Evolutionary conservation across 2,888 invertebrate genomes (phyloP).

Genomic region (Archaeoteleia sp.): DNA sequence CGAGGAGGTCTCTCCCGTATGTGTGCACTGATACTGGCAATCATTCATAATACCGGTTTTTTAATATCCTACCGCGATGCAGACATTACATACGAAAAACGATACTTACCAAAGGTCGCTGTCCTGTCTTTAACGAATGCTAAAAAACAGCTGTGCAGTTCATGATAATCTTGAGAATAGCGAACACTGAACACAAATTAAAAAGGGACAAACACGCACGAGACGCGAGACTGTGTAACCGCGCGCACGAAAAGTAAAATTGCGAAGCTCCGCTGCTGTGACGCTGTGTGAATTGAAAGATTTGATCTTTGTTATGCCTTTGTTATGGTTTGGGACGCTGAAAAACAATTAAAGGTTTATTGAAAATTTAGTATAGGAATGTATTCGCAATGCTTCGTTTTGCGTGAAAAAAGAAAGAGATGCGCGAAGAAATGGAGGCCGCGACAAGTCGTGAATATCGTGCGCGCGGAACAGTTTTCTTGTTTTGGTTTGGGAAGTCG

Average conservation of each 20-base stretch:
- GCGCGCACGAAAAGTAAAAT: too few relatives aligned
- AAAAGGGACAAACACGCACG: not conserved
- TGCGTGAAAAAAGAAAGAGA: slow-evolving; percentile 21
- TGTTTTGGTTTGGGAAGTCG: slow-evolving; percentile 42
- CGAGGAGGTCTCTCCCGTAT: slow-evolving; percentile 37
- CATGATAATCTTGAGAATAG: slow-evolving; percentile 56
- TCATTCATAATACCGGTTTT: not conserved
- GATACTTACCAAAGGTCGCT: slow-evolving; percentile 66
- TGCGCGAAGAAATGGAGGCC: slow-evolving; percentile 37
- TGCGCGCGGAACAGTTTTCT: slow-evolving; percentile 35
- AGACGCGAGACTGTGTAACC: not conserved
- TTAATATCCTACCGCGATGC: too few relatives aligned
- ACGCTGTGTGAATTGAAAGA: too few relatives aligned
- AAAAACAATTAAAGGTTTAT: too few relatives aligned
- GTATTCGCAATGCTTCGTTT: slow-evolving; percentile 2
- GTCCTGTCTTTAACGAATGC: slow-evolving; percentile 64
- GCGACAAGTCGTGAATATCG: slow-evolving; percentile 16
- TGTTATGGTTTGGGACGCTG: too few relatives aligned
- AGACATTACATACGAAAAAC: too few relatives aligned
- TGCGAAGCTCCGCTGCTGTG: too few relatives aligned
- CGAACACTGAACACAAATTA: not conserved
- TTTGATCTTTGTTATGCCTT: too few relatives aligned
- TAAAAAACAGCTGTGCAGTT: slow-evolving; percentile 69
- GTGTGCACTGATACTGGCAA: too few relatives aligned
- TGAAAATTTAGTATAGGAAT: too few relatives aligned